These are phyloP conservation scores for Enteromius argenteus DNA, from an alignment of 2,797 vertebrate genomes.

Conservation along the genomic window DNA sequence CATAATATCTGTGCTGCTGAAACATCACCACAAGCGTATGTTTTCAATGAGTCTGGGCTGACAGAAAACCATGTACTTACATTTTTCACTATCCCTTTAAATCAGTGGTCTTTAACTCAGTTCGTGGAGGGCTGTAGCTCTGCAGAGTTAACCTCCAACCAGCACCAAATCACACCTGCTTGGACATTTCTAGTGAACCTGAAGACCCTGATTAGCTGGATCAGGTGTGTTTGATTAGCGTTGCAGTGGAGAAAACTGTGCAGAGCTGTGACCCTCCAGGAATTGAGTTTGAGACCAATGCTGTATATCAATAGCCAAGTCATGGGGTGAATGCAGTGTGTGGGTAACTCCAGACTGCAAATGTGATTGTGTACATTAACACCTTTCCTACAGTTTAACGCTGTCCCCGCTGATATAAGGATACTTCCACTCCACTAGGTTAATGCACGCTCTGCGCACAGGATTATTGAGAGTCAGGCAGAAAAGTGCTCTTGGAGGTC, in stretches of 20 bases:
- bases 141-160: neutral
- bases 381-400: neutral
- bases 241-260: neutral
- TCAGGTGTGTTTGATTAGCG: neutral
- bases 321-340: neutral
- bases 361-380: neutral
- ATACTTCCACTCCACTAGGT: conserved; percentile 99
- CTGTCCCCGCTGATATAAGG: conserved; percentile 74
- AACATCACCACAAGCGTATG: neutral
- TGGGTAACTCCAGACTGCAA: neutral
- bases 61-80: neutral
- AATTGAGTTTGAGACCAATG: neutral
- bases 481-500: conserved; percentile 97
- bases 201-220: neutral
- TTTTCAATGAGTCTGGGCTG: neutral
- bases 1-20: neutral
- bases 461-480: conserved; percentile 98
- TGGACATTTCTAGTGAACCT: neutral
- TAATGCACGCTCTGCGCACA: conserved; percentile 98
- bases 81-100: neutral
- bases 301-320: neutral
- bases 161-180: neutral
- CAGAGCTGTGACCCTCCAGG: neutral
- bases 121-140: neutral
- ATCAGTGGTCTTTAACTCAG: neutral